These are phyloP conservation scores for Drosophila neocordata DNA, from an alignment of 1,140 invertebrate species.

Conservation along the genomic window DNA sequence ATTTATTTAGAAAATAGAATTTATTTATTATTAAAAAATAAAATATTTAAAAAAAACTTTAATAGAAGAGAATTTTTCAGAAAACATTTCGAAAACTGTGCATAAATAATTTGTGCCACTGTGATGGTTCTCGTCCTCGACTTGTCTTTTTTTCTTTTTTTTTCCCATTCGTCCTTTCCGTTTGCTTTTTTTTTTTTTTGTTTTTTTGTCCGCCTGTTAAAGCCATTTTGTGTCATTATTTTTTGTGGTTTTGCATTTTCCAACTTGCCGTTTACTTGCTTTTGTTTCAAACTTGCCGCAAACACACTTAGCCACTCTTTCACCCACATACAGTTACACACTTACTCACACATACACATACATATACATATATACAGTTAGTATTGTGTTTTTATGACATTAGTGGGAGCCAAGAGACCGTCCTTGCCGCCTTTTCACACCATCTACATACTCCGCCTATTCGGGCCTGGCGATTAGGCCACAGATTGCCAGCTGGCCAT, in stretches of 20 bases:
- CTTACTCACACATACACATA: slow-evolving; percentile 24
- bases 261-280: slow-evolving; percentile 44
- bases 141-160: background rate
- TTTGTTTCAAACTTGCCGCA: slow-evolving; percentile 55
- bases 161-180: background rate
- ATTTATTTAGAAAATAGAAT: too few relatives aligned
- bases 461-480: slow-evolving; percentile 56
- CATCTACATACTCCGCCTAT: background rate
- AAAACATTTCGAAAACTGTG: background rate
- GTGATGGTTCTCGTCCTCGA: too few relatives aligned
- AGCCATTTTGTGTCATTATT: slow-evolving; percentile 75
- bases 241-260: slow-evolving; percentile 77
- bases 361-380: slow-evolving; percentile 29
- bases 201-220: slow-evolving; percentile 36
- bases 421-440: background rate
- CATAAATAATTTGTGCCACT: background rate
- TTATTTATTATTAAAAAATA: too few relatives aligned
- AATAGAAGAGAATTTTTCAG: too few relatives aligned
- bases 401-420: slow-evolving; percentile 39
- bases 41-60: too few relatives aligned
- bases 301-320: slow-evolving; percentile 15
- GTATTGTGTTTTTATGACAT: slow-evolving; percentile 62
- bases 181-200: background rate
- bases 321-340: slow-evolving; percentile 16
- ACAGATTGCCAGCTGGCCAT: slow-evolving; percentile 69